Percentiles rank a stretch among this genome's conserved stretches.
Evolutionary conservation across 2,888 invertebrate species (phyloP).

Genomic region (Drosophila macrospina): DNA sequence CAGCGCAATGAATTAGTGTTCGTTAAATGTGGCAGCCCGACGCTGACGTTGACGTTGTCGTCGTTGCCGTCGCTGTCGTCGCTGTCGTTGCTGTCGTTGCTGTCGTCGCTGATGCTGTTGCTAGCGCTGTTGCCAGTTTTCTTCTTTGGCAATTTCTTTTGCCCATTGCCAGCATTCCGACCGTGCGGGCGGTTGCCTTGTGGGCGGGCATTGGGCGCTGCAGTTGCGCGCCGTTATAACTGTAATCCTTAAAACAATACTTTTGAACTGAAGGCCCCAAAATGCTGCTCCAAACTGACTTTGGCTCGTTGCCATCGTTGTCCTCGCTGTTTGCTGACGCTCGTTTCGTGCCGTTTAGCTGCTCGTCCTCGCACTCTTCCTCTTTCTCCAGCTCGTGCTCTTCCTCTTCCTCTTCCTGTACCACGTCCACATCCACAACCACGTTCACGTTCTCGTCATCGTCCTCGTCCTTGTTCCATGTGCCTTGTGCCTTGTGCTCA

Average conservation of each 20-base stretch:
- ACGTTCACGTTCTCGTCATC: background rate
- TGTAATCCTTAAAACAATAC: slow-evolving; percentile 76
- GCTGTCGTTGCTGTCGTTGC: slow-evolving; percentile 5
- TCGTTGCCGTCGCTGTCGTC: slow-evolving; percentile 3
- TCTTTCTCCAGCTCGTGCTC: background rate
- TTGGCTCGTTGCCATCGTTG: slow-evolving; percentile 41
- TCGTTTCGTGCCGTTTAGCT: slow-evolving; percentile 55
- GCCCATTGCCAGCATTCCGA: background rate
- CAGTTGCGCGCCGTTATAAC: slow-evolving; percentile 45
- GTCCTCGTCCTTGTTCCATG: background rate
- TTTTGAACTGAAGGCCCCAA: slow-evolving; percentile 61
- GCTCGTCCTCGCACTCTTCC: slow-evolving; percentile 28
- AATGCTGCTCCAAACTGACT: slow-evolving; percentile 52
- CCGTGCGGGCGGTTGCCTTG: background rate
- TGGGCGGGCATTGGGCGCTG: slow-evolving; percentile 19
- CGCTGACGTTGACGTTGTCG: slow-evolving; percentile 21
- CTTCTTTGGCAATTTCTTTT: slow-evolving; percentile 54
- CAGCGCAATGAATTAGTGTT: slow-evolving; percentile 82
- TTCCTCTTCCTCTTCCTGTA: background rate
- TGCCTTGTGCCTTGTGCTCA: background rate
- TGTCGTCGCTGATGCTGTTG: slow-evolving; percentile 60
- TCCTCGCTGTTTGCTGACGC: slow-evolving; percentile 21
- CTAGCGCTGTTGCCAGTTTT: slow-evolving; percentile 71
- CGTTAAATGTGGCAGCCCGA: slow-evolving; percentile 76
- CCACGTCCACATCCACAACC: background rate